Conservation (phyloP, 2,113 vertebrate genomes). For the Channa argus region DNA sequence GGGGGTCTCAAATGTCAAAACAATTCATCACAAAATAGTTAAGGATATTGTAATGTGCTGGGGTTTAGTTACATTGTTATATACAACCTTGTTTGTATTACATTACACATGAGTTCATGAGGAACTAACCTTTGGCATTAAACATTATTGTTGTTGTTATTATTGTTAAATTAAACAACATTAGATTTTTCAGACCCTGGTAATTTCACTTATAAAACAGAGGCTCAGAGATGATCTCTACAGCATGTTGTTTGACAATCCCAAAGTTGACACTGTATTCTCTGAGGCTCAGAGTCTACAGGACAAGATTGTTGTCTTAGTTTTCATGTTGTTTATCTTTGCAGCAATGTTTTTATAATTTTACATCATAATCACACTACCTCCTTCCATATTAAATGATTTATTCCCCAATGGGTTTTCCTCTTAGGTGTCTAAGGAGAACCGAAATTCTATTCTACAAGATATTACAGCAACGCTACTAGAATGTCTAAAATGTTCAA, state of each 20-base stretch:
- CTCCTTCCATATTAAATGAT: not conserved
- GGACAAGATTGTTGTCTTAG: not conserved
- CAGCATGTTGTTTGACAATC: conserved; percentile 23
- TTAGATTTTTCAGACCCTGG: not conserved
- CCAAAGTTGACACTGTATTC: conserved; percentile 6
- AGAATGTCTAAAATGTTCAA: conserved; percentile 78
- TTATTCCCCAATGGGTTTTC: conserved; percentile 22
- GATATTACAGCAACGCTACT: conserved; percentile 87
- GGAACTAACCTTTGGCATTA: too few relatives aligned
- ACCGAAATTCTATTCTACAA: conserved; percentile 87
- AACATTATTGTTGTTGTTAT: too few relatives aligned
- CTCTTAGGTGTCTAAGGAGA: conserved; percentile 91
- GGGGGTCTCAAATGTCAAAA: conserved; percentile 66
- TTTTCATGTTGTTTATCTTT: not conserved
- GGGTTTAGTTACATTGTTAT: not conserved
- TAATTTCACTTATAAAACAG: conserved; percentile 26
- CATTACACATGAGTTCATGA: too few relatives aligned
- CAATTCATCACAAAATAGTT: conserved; percentile 68
- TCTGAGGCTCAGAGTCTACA: not conserved
- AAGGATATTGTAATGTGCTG: conserved; percentile 57
- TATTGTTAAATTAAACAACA: not conserved
- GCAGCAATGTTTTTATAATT: not conserved
- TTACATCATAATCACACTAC: not conserved
- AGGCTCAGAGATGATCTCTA: conserved; percentile 35
- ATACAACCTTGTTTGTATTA: not conserved